Evolutionary conservation across 2,888 invertebrate species (phyloP).

Genomic region (Hirtodrosophila confusa): DNA sequence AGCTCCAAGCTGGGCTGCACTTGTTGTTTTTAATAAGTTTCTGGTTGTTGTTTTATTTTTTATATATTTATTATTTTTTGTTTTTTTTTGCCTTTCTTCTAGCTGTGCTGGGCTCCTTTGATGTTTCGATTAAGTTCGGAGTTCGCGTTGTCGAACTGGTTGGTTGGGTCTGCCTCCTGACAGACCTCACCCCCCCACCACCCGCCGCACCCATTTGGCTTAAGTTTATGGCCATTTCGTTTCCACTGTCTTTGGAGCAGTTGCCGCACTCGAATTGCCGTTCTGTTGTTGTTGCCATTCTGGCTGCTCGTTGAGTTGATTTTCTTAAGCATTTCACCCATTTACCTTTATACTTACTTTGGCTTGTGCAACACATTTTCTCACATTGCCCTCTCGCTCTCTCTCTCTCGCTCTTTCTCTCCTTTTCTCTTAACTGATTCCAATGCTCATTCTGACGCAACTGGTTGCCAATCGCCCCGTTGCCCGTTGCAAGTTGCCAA

Average conservation of each 20-base stretch:
- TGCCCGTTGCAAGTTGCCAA: conserved; percentile 5
- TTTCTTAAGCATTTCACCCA: conserved; percentile 80
- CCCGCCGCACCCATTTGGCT: conserved; percentile 59
- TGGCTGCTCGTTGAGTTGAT: conserved; percentile 69
- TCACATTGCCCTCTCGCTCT: conserved; percentile 50
- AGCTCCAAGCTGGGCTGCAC: conserved; percentile 62
- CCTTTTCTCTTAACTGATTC: conserved; percentile 12
- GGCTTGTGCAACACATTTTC: conserved; percentile 73
- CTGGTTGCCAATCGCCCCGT: conserved; percentile 69
- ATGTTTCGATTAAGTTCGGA: conserved; percentile 81
- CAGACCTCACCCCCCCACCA: neutral
- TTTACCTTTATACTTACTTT: conserved; percentile 69
- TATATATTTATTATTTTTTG: conserved; percentile 19
- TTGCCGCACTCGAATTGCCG: conserved; percentile 42
- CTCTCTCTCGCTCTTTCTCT: neutral
- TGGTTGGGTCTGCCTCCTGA: conserved; percentile 57
- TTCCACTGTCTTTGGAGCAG: conserved; percentile 70
- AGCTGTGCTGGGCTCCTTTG: conserved; percentile 65
- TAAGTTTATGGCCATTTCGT: conserved; percentile 78
- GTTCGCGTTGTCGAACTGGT: conserved; percentile 77
- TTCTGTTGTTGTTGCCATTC: conserved; percentile 39
- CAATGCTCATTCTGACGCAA: conserved; percentile 57
- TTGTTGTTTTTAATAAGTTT: conserved; percentile 82
- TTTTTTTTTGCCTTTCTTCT: conserved; percentile 39
- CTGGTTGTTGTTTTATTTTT: conserved; percentile 43